Percentiles rank a stretch among this genome's conserved stretches.
Conservation (phyloP, 1,140 invertebrate species). For the Drosophila kurseongensis region DNA sequence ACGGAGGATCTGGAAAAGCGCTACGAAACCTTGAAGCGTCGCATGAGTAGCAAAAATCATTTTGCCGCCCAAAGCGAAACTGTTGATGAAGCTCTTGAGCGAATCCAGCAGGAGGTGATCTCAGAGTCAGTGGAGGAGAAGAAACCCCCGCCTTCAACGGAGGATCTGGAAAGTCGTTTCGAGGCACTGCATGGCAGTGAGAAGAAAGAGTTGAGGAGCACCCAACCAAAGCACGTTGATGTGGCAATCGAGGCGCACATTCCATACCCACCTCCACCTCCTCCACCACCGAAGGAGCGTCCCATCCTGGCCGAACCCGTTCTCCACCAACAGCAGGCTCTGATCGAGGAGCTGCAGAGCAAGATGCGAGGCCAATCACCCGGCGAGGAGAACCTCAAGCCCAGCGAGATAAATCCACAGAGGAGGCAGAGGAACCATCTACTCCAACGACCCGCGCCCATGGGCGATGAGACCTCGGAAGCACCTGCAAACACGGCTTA, state of each 20-base stretch:
- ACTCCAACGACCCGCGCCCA: slow-evolving; percentile 64
- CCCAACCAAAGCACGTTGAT: slow-evolving; percentile 40
- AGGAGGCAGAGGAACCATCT: slow-evolving; percentile 30
- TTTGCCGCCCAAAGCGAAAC: slow-evolving; percentile 42
- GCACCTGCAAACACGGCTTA: slow-evolving; percentile 83
- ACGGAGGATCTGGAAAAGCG: slow-evolving; percentile 80
- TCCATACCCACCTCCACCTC: slow-evolving; percentile 54
- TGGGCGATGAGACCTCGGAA: slow-evolving; percentile 84
- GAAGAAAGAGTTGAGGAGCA: slow-evolving; percentile 2
- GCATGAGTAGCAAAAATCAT: slow-evolving; percentile 71
- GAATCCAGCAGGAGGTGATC: slow-evolving; percentile 64
- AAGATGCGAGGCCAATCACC: slow-evolving; percentile 64
- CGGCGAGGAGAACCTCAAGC: slow-evolving; percentile 73
- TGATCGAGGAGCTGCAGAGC: slow-evolving; percentile 75
- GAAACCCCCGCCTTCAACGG: slow-evolving; percentile 52
- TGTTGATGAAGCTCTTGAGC: slow-evolving; percentile 52
- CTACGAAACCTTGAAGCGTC: slow-evolving; percentile 68
- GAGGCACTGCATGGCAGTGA: slow-evolving; percentile 60
- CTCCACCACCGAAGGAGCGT: slow-evolving; percentile 38
- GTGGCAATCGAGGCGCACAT: slow-evolving; percentile 72
- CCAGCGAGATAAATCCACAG: slow-evolving; percentile 75
- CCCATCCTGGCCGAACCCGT: slow-evolving; percentile 18
- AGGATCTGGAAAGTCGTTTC: slow-evolving; percentile 68
- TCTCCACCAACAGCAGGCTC: slow-evolving; percentile 57
- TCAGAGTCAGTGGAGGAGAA: slow-evolving; percentile 42